Evolutionary conservation across 2,797 vertebrate genomes (phyloP).

Genomic region (Sus cebifrons): DNA sequence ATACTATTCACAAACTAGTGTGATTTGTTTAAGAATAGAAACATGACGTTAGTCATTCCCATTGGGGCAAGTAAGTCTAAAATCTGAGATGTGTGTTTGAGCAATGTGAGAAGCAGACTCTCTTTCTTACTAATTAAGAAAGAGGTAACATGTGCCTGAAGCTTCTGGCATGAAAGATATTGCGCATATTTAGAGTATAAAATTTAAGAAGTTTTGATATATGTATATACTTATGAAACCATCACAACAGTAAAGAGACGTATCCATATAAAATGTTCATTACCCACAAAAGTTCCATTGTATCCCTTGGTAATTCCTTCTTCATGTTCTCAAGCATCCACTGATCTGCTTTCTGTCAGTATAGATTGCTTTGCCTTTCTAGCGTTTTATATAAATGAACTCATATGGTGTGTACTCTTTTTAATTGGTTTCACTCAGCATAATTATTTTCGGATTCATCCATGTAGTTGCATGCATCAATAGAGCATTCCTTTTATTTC

Average conservation of each 20-base stretch:
- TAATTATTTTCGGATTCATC: constrained; percentile 22
- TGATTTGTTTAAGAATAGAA: constrained; percentile 9
- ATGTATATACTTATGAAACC: not conserved
- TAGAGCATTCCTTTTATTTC: not conserved
- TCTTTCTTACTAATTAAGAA: constrained; percentile 2
- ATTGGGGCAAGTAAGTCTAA: not conserved
- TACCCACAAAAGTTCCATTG: not conserved
- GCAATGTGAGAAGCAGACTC: not conserved
- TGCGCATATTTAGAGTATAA: not conserved
- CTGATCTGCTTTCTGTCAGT: not conserved
- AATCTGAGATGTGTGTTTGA: constrained; percentile 19
- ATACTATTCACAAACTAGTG: not conserved
- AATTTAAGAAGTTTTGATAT: not conserved
- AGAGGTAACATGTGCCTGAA: not conserved
- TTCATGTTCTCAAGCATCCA: not conserved
- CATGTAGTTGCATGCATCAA: not conserved
- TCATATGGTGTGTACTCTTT: not conserved
- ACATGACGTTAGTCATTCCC: not conserved
- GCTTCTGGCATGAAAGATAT: not conserved
- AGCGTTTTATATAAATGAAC: constrained; percentile 11
- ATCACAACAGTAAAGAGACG: constrained; percentile 20
- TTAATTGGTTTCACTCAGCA: not conserved
- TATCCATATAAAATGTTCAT: constrained; percentile 2
- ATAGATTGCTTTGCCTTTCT: constrained; percentile 14
- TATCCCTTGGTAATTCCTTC: not conserved